Percentiles rank a stretch among this genome's conserved stretches.
These are phyloP conservation scores for Thereuonema tuberculata DNA, from an alignment of 1,140 invertebrate genomes.

Conservation along the genomic window DNA sequence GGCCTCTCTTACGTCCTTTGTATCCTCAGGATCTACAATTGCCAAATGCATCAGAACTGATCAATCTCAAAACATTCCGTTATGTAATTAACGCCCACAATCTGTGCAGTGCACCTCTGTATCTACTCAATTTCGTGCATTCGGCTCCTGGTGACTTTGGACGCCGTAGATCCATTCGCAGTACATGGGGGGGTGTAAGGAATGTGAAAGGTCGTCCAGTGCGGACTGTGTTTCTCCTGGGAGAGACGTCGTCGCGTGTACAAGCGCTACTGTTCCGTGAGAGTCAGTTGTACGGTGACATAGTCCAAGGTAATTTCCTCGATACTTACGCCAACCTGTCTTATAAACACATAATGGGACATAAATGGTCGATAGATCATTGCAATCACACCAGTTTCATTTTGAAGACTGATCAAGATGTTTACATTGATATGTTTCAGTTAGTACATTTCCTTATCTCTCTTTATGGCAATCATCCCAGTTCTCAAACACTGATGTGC, in stretches of 20 bases:
- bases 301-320: conserved; percentile 32
- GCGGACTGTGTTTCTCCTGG: conserved; percentile 26
- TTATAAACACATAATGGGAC: conserved; percentile 37
- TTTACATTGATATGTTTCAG: conserved; percentile 37
- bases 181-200: conserved; percentile 23
- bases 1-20: too few relatives aligned
- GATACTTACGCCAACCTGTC: conserved; percentile 36
- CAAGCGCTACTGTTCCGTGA: conserved; percentile 20
- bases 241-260: conserved; percentile 14
- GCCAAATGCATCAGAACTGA: too few relatives aligned
- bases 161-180: conserved; percentile 28
- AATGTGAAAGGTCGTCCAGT: conserved; percentile 16
- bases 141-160: conserved; percentile 30
- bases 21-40: too few relatives aligned
- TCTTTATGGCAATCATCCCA: conserved; percentile 20
- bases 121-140: conserved; percentile 27
- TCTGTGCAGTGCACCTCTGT: too few relatives aligned
- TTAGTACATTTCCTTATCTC: conserved; percentile 26
- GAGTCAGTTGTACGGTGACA: conserved; percentile 23
- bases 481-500: conserved; percentile 26
- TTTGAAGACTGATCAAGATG: conserved; percentile 41
- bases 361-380: conserved; percentile 33
- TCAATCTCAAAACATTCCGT: too few relatives aligned
- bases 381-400: conserved; percentile 32
- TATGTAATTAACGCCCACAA: too few relatives aligned